phyloP scores from a whole-genome alignment of 2,888 invertebrate genomes.

The Octodonta nipae region DNA sequence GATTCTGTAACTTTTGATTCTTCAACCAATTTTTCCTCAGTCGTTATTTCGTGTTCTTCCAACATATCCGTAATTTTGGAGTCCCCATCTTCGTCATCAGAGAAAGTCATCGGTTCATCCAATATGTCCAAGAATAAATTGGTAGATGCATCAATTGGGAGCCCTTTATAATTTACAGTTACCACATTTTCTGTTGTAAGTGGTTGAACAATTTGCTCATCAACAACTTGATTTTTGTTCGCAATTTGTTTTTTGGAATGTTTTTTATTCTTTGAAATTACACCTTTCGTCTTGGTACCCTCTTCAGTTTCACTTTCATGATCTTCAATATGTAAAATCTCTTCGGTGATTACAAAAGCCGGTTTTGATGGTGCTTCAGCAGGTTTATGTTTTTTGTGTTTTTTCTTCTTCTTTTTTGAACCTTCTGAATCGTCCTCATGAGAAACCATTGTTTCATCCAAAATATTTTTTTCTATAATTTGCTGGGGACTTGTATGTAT shows the following conservation, averaged over 20 bases:
- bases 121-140: slow-evolving; percentile 18
- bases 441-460: not conserved
- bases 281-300: not conserved
- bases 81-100: slow-evolving; percentile 14
- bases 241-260: slow-evolving; percentile 3
- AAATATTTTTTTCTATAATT: too few species aligned
- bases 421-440: not conserved
- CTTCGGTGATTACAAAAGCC: slow-evolving; percentile 13
- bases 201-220: not conserved
- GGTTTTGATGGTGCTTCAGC: slow-evolving; percentile 10
- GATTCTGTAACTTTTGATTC: not conserved
- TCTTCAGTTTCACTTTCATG: slow-evolving; percentile 6
- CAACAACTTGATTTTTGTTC: slow-evolving; percentile 2
- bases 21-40: not conserved
- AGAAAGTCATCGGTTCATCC: slow-evolving; percentile 20
- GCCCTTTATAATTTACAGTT: slow-evolving; percentile 14
- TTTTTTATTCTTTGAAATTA: slow-evolving; percentile 4
- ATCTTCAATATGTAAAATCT: too few species aligned
- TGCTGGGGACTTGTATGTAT: too few species aligned
- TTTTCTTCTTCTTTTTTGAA: slow-evolving; percentile 8
- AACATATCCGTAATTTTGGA: too few species aligned
- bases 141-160: slow-evolving; percentile 18
- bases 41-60: not conserved
- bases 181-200: slow-evolving; percentile 2
- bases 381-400: slow-evolving; percentile 11